Base-by-base conservation (phyloP, 1,140 invertebrate species). In the Lasioglossum albipes region DNA sequence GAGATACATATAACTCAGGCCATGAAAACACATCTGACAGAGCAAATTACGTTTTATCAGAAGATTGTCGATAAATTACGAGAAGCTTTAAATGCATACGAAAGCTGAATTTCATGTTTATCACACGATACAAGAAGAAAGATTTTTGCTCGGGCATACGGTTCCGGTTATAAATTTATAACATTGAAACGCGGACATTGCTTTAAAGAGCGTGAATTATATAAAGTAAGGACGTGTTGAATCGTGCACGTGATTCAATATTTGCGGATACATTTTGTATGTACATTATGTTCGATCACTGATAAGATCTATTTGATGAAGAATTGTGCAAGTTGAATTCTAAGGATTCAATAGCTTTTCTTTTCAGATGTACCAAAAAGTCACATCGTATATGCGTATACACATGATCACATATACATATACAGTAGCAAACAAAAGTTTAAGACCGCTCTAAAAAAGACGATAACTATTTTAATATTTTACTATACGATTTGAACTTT, bases 11-110 rank as follows among this genome's bases (percentile, higher is more conserved):
- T 98, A 84, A 98, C 97, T 91, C 94, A 95, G 66, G 96, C 97
- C 69, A 97, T 99, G 94, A 96, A 97, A 90, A 95, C 94, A 75
- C 99, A 98, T 91, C 94, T 99, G 61, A 94, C 94, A 75, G 96
- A 97, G 89, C 98, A 99, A 94, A 97, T 99, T 57, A 95, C 95
- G 59, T 99, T 99, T 93, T 99, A 99, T 94, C 96, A 97, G 92
- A 96, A 97, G 84, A 95, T 96, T 80, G 96, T 96, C 49, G 92
- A 94, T 65, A 96, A 96, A 90, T 91, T 97, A 59, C 94, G 95
- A 79, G 94, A 95, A 80, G 95, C 95, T 4, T 90, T 95, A 36
- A 90, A 89, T 54, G 92, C 94, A 18, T 95, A 95, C 84, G 93
- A 94, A 52, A 93, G 75, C 75, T 92, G 83, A 91, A 42, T 61